A percentile compares a stretch with the other conserved stretches of the same genome.
phyloP scores from a whole-genome alignment of 2,888 invertebrate species.

The Drosophila buzzatii region DNA sequence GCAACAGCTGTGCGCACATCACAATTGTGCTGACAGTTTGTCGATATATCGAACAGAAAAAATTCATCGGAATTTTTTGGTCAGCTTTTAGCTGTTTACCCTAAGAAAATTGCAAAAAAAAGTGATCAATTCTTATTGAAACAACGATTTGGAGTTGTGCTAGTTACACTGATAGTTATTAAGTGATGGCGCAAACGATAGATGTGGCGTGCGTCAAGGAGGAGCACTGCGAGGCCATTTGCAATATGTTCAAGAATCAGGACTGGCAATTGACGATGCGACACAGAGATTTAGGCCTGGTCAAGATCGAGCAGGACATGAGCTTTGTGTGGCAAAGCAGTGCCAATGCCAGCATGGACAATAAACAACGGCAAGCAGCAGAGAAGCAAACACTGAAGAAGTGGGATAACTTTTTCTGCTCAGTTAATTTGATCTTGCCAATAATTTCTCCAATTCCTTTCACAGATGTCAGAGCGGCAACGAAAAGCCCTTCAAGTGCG shows the following conservation, averaged over 20 bases:
- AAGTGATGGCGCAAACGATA: conserved; percentile 45
- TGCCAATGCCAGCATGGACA: conserved; percentile 12
- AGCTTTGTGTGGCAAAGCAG: conserved; percentile 47
- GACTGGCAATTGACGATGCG: conserved; percentile 55
- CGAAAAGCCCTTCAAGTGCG: conserved; percentile 50
- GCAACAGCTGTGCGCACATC: conserved; percentile 38
- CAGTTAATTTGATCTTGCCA: background rate
- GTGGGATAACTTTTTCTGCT: conserved; percentile 2
- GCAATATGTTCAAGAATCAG: conserved; percentile 54
- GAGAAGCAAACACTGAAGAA: conserved; percentile 45
- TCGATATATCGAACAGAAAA: conserved; percentile 34
- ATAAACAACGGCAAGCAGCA: conserved; percentile 23
- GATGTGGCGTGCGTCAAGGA: conserved; percentile 56
- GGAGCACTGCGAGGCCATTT: conserved; percentile 57
- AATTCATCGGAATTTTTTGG: conserved; percentile 45
- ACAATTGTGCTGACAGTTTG: conserved; percentile 30
- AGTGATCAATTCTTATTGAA: conserved; percentile 6
- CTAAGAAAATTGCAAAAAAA: conserved; percentile 23
- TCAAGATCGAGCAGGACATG: conserved; percentile 55
- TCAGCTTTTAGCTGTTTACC: conserved; percentile 44
- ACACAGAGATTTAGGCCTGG: conserved; percentile 51
- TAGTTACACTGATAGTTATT: background rate
- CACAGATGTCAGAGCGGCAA: conserved; percentile 27
- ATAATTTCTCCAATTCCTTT: background rate
- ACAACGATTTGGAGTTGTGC: background rate